Conservation (phyloP, 2,888 invertebrate species). For the Luffia ferchaultella region DNA sequence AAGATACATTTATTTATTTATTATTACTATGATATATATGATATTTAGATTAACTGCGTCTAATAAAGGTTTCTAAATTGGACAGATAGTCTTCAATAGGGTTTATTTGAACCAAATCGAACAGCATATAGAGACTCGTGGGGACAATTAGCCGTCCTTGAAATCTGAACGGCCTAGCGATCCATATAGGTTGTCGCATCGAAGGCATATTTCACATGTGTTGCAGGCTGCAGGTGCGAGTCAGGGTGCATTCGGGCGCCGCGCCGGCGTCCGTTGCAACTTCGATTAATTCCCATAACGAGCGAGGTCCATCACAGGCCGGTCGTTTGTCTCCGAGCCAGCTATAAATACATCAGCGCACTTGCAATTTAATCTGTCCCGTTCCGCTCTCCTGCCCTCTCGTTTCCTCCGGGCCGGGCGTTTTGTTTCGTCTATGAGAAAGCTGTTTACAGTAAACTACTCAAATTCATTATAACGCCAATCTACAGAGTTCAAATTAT, state of each 20-base stretch:
- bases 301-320: conserved; percentile 61
- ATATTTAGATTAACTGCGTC: no score
- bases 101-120: no score
- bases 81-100: no score
- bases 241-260: conserved; percentile 18
- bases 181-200: conserved; percentile 20
- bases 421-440: not conserved
- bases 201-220: conserved; percentile 43
- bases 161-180: not conserved
- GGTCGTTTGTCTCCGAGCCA: conserved; percentile 61
- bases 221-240: conserved; percentile 36
- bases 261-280: conserved; percentile 36
- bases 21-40: no score
- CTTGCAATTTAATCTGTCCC: conserved; percentile 63
- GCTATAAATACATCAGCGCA: conserved; percentile 66
- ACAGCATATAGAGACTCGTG: no score
- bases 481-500: not conserved
- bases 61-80: no score
- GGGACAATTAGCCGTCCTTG: not conserved
- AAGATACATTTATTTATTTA: no score
- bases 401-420: conserved; percentile 1
- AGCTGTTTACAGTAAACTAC: not conserved
- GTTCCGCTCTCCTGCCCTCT: conserved; percentile 39
- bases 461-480: not conserved
- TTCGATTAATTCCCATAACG: conserved; percentile 67